Evolutionary conservation across 2,888 invertebrate species (phyloP).

Genomic region (Acholoe squamosa): DNA sequence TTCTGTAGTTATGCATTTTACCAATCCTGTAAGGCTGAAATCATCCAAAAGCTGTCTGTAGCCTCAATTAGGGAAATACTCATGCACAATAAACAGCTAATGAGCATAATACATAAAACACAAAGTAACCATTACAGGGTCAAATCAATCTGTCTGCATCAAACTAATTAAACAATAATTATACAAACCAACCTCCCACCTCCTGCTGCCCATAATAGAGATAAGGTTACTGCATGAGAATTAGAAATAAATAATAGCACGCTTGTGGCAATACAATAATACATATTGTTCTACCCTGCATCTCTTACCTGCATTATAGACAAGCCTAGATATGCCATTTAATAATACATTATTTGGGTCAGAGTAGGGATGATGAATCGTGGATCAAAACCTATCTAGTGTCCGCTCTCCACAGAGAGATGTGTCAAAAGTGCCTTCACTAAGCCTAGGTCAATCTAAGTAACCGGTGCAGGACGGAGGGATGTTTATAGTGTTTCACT

Average conservation of each 20-base stretch:
- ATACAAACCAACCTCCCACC: not conserved
- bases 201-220: constrained; percentile 47
- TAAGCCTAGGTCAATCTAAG: constrained; percentile 1
- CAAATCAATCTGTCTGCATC: too few species aligned
- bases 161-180: not conserved
- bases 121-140: too few species aligned
- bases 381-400: not conserved
- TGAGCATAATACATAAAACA: too few species aligned
- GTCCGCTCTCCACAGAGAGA: too few species aligned
- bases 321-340: not conserved
- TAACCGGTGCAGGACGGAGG: constrained; percentile 31
- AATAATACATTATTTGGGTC: not conserved
- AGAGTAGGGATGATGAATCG: not conserved
- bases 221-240: not conserved
- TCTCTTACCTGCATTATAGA: not conserved
- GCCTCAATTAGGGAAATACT: too few species aligned
- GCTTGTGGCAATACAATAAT: not conserved
- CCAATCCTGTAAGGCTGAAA: too few species aligned
- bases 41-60: too few species aligned
- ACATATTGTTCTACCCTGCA: not conserved
- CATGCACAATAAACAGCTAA: too few species aligned
- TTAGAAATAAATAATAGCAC: not conserved
- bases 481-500: not conserved
- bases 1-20: too few species aligned
- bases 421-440: not conserved